Percentiles rank a stretch among this genome's conserved stretches.
These are phyloP conservation scores for Anniella stebbinsi DNA, from an alignment of 2,797 vertebrate species.

Conservation along the genomic window DNA sequence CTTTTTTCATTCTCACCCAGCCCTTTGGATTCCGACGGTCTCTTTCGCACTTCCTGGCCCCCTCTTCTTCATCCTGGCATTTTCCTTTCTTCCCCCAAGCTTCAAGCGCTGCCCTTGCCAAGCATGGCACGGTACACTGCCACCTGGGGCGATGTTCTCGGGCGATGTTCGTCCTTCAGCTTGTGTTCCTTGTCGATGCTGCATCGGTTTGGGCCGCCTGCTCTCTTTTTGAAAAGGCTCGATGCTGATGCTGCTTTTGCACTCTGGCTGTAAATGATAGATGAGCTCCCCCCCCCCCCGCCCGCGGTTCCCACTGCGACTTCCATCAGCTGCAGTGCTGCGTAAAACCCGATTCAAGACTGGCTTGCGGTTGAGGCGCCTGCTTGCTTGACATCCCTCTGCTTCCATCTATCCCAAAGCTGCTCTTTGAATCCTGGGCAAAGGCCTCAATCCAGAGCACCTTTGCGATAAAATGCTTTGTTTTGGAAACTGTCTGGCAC, in stretches of 20 bases:
- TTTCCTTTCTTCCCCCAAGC: background rate
- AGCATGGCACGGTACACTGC: background rate
- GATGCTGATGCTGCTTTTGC: background rate
- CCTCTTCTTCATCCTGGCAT: no score
- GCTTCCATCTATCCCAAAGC: background rate
- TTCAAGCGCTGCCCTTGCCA: no score
- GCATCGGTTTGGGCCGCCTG: no score
- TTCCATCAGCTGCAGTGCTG: background rate
- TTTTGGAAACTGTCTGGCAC: background rate
- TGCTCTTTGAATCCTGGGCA: background rate
- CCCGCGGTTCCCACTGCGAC: background rate
- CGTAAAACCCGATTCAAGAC: no score
- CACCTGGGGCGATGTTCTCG: background rate
- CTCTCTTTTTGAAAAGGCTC: background rate
- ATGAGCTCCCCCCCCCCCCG: no score
- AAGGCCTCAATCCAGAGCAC: background rate
- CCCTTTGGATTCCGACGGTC: background rate
- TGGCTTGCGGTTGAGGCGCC: background rate
- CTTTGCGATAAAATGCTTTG: background rate
- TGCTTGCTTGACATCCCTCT: no score
- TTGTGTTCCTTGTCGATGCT: background rate
- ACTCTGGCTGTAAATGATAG: background rate
- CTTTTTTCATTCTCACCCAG: background rate
- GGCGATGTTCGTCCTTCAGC: background rate
- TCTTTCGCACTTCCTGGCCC: background rate